Base-by-base conservation (phyloP, 2,797 vertebrate species). In the Australoheros facetus region DNA sequence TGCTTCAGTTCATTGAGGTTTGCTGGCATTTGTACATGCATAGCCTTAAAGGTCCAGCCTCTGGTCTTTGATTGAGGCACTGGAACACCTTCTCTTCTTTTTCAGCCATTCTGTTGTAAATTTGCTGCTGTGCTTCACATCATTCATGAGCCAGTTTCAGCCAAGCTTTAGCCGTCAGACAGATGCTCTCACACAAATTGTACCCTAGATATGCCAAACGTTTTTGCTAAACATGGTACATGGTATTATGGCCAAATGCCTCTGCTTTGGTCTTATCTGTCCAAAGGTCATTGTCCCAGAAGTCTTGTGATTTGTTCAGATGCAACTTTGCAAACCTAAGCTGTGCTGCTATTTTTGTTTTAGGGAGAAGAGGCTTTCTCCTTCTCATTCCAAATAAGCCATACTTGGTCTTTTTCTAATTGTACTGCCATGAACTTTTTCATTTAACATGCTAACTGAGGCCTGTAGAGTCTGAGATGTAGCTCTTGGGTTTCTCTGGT, bases 141-240 rank as follows among this genome's bases (percentile, higher is more conserved):
- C 45, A 17, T 3, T 48, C 16, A 48, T 16, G 6, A 48, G 5
- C 6, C 45, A 48, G 11, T 48, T 17, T 48, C 16, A 17, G 14
- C 14, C 45, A 48, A 17, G 5, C 14, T 48, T 48, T 48, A 17
- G 45, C 45, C 16, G 5, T 48, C 16, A 17, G 14, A 17, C 14
- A 48, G 45, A 17, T 1, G 5, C 1, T 16, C 14, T 48, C 16
- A 17, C 37, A 64, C 8, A 64, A 3, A 14, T 45, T 37, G 39
- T 23, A 62, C 34, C 0, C 60, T 42, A 37, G 21, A 42, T 17
- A 42, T 45, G 21, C 21, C 23, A 37, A 64, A 64, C 9, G 60
- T 45, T 0, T 45, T 0, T 64, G 60, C 37, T 6, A 14, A 64
- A 45, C 23, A 13, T 64, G 59, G 59, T 26, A 32, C 21, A 42